Base-by-base conservation (phyloP, 1,140 invertebrate species). In the Brachionus koreanus region DNA sequence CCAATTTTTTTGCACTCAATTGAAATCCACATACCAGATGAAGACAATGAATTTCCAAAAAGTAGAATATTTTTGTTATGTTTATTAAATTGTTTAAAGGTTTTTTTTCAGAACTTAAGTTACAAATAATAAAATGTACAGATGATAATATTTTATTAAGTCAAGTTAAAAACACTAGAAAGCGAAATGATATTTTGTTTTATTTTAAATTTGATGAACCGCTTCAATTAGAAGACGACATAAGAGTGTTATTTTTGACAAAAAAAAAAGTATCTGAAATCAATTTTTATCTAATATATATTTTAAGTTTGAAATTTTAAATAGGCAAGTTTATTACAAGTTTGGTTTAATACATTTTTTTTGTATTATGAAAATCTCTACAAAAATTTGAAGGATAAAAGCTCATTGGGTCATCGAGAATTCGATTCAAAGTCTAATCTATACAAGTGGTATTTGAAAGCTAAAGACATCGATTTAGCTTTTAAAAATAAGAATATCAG, bases 331-430 rank as follows among this genome's bases (percentile, higher is more conserved):
- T 39, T 79, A 12, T 23, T 79, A 65, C 19, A 43, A 29, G 61
- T 65, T 29, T 57, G 35, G 12, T 79, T 61, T 25, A 79, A 79
- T 61, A 79, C 76, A 79, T 79, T 63, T 79, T 79, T 49, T 79
- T 37, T 79, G 49, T 37, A 37, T 69, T 39, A 39, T 7, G 9
- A 7, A 13, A 33, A 69, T 39, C 65, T 39, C 16, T 69, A 69
- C 35, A 16, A 69, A 4, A 16, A 37, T 6, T n/a, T 37, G 23
- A 19, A 65, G 5, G 76, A 57, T 0, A 4, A 1, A 12, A 79
- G 76, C 42, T 61, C 25, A 23, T 43, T 61, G 19, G 76, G 76
- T 23, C n/a, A n/a, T 25, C n/a, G 16, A 4, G 29, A 79, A 42
- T 23, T 16, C 23, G 43, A 57, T 33, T 1, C 10, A 19, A 10